Conservation (phyloP, 2,113 vertebrate genomes). For the Cephalophus harveyi region DNA sequence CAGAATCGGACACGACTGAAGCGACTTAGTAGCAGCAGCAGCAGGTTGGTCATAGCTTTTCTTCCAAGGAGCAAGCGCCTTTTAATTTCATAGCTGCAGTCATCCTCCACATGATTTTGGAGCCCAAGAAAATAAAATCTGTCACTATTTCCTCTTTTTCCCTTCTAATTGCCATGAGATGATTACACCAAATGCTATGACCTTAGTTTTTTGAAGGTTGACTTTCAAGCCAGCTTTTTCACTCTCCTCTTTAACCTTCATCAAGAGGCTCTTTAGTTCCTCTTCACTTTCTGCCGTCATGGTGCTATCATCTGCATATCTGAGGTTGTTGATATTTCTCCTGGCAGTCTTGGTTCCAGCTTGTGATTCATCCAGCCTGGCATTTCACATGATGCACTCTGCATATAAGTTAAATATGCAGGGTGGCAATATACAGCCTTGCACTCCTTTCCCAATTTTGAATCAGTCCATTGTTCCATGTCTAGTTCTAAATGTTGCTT, state of each 20-base stretch:
- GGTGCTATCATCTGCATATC: background rate
- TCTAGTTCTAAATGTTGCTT: background rate
- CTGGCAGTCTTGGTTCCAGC: background rate
- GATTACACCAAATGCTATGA: background rate
- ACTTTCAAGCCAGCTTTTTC: background rate
- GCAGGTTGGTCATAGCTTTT: background rate
- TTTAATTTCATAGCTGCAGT: background rate
- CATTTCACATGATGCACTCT: background rate
- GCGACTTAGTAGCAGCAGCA: too few relatives aligned
- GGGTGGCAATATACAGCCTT: background rate
- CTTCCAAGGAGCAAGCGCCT: background rate
- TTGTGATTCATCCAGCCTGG: background rate
- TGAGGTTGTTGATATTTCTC: background rate
- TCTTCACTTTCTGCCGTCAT: background rate
- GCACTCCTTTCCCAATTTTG: background rate
- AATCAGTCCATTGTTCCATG: background rate
- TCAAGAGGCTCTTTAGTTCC: background rate
- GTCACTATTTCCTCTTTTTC: background rate
- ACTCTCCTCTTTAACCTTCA: background rate
- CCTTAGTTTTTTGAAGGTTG: background rate
- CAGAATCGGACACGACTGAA: too few relatives aligned
- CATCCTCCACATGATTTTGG: background rate
- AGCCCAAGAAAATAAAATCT: background rate
- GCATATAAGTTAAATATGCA: background rate
- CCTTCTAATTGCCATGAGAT: background rate